Evolutionary conservation across 2,797 vertebrate species (phyloP).

Genomic region (Mergus octosetaceus): DNA sequence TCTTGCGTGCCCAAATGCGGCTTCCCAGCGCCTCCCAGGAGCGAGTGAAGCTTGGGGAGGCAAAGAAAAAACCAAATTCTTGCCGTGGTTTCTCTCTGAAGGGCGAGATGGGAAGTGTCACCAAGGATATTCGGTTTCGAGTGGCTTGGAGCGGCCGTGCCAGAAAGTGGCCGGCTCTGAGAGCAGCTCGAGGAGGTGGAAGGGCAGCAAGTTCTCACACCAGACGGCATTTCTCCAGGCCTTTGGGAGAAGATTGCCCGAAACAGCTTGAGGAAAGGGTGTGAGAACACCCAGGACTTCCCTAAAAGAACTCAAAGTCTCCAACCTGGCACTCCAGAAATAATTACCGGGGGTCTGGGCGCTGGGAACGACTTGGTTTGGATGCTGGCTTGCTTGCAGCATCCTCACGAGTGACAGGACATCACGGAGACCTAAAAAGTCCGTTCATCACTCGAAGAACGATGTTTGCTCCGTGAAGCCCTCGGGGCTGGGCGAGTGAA

Average conservation of each 20-base stretch:
- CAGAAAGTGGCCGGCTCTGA: neutral
- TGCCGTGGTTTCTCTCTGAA: neutral
- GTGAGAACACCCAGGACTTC: neutral
- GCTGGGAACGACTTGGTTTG: neutral
- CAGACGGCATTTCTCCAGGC: neutral
- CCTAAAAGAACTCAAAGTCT: neutral
- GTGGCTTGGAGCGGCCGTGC: no score
- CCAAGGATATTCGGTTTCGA: neutral
- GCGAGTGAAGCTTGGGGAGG: neutral
- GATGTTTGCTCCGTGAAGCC: neutral
- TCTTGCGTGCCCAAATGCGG: no score
- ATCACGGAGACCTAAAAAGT: neutral
- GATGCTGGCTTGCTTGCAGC: neutral
- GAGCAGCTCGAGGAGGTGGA: neutral
- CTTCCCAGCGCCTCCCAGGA: neutral
- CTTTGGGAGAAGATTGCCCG: neutral
- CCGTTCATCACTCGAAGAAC: accelerated
- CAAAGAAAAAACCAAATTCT: neutral
- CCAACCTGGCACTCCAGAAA: neutral
- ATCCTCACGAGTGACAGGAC: neutral
- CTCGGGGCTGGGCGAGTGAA: neutral
- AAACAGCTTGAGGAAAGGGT: neutral
- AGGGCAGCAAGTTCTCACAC: neutral
- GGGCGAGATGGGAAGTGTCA: neutral
- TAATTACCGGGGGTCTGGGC: accelerated